Evolutionary conservation across 1,140 invertebrate genomes (phyloP).

Genomic region (Wasmannia auropunctata): DNA sequence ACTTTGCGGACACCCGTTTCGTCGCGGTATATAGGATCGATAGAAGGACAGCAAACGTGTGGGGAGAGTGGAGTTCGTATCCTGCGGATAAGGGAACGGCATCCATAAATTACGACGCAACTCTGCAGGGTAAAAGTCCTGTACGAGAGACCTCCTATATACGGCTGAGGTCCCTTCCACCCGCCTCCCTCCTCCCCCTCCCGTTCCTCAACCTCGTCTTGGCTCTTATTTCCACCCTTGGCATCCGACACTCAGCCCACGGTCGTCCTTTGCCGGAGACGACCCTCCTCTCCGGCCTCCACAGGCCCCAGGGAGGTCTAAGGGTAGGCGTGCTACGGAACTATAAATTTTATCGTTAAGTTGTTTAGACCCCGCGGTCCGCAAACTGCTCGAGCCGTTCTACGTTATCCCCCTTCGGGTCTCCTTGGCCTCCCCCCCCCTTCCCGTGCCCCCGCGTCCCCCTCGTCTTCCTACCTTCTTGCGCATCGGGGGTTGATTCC

Average conservation of each 20-base stretch:
- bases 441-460: background rate
- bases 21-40: slow-evolving; percentile 83
- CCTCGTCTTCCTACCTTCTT: slow-evolving; percentile 20
- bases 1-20: slow-evolving; percentile 81
- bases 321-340: slow-evolving; percentile 83
- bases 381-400: slow-evolving; percentile 63
- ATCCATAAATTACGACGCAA: slow-evolving; percentile 85
- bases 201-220: background rate
- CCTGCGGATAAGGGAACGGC: slow-evolving; percentile 85
- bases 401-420: slow-evolving; percentile 16
- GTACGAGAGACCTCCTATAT: slow-evolving; percentile 82
- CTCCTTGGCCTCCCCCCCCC: background rate
- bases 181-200: slow-evolving; percentile 47
- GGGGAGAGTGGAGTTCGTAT: slow-evolving; percentile 83
- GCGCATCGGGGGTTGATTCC: slow-evolving; percentile 77
- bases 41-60: slow-evolving; percentile 84
- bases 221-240: slow-evolving; percentile 51
- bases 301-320: slow-evolving; percentile 70
- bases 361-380: slow-evolving; percentile 83
- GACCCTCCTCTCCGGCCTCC: slow-evolving; percentile 41
- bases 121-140: slow-evolving; percentile 85
- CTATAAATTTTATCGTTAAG: slow-evolving; percentile 86
- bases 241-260: slow-evolving; percentile 56
- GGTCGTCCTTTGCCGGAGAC: slow-evolving; percentile 48
- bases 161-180: slow-evolving; percentile 71